Base-by-base conservation (phyloP, 2,797 vertebrate genomes). In the Psittacula echo region DNA sequence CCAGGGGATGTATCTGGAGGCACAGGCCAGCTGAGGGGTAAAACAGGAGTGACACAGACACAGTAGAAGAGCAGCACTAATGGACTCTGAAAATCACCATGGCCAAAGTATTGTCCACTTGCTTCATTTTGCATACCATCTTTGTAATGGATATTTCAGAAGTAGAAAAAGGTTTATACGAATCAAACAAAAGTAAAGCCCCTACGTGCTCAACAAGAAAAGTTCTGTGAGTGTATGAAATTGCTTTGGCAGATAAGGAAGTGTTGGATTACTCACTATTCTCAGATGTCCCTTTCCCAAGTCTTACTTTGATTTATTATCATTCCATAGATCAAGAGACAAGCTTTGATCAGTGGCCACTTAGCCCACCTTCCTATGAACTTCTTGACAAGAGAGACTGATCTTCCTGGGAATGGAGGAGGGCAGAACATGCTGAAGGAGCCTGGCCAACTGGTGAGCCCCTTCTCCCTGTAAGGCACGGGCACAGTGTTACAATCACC, bases 241-340 rank as follows among this genome's bases (percentile, higher is more conserved):
- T 54, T 82, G 53, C 84, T 93, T 41, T 78, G 68, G 87, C 58
- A 91, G 71, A 74, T 65, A 89, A 90, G 80, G 80, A 79, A 81
- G 85, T 70, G 68, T 42, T 37, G 75, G 64, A 78, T 93, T 94
- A 87, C 95, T 94, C 17, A n/a, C 82, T 64, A 75, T 93, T 83
- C 92, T 85, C 58, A 82, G 91, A 13, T 70, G 79, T 53, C 75
- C 82, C 76, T 64, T 93, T 93, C 62, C 91, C 92, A 91, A 77
- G 86, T 56, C 91, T 92, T 61, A 34, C 45, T 97, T 62, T 89
- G 85, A 93, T 92, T 96, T 86, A 94, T 61, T 95, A 93, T 92
- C 78, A 87, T 89, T 85, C 90, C 89, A 76, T 27, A 90, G 93
- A 77, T 70, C 81, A 94, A 96, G 77, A 94, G 79, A 89, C 88